Conservation (phyloP, 2,113 vertebrate genomes). For the Protobothrops flavoviridis region DNA sequence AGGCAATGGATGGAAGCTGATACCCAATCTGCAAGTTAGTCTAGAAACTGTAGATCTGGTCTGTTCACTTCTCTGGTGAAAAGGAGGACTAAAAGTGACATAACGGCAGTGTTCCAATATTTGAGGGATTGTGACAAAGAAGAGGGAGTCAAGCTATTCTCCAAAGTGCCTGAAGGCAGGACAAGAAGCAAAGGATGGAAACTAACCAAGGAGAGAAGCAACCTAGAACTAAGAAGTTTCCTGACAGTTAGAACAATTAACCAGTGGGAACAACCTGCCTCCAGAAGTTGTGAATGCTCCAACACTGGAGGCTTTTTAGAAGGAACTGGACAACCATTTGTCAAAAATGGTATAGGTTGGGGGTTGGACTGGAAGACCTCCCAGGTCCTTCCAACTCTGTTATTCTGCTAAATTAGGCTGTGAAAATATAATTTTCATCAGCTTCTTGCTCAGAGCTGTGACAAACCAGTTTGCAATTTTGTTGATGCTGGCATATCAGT, state of each 20-base stretch:
- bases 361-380: background rate
- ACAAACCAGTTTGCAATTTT: slow-evolving; percentile 60
- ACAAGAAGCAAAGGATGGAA: background rate
- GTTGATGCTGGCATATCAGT: slow-evolving; percentile 44
- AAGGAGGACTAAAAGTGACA: background rate
- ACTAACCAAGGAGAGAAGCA: background rate
- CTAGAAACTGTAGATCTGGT: too few species aligned
- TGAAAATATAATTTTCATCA: slow-evolving; percentile 65
- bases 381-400: background rate
- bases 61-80: too few species aligned
- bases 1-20: too few species aligned
- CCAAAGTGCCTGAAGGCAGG: background rate
- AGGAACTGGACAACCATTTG: background rate
- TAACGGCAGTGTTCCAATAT: background rate
- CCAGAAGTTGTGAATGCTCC: background rate
- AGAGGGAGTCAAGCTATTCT: background rate
- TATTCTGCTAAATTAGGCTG: slow-evolving; percentile 45
- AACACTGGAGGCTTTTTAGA: background rate
- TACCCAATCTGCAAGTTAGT: too few species aligned
- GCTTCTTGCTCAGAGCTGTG: slow-evolving; percentile 57
- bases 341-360: background rate
- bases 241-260: background rate
- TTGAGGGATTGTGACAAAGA: background rate
- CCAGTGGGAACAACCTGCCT: background rate
- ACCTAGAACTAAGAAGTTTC: background rate